phyloP scores from a whole-genome alignment of 1,140 invertebrate species.

The Elymnias hypermnestra region DNA sequence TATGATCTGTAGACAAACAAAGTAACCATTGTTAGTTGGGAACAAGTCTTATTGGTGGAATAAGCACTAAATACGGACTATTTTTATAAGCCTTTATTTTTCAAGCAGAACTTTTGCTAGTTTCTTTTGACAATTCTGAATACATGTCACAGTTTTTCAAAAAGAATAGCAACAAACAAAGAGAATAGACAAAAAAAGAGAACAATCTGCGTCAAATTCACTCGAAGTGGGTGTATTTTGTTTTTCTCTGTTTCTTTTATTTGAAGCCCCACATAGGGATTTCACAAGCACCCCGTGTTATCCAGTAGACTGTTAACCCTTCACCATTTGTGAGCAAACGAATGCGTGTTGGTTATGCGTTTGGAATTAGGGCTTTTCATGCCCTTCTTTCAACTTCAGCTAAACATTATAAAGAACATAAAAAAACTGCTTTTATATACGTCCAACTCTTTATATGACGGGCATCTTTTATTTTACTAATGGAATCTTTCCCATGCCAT shows the following conservation, averaged over 20 bases:
- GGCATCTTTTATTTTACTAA: background rate
- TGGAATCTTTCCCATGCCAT: too few relatives aligned
- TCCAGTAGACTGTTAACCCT: conserved; percentile 61
- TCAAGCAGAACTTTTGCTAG: too few relatives aligned
- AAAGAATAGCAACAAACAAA: conserved; percentile 9
- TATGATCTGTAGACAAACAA: too few relatives aligned
- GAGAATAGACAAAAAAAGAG: conserved; percentile 11
- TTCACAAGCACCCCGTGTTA: conserved; percentile 43
- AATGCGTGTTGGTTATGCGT: conserved; percentile 24
- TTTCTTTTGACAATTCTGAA: too few relatives aligned
- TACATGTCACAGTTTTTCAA: conserved; percentile 5
- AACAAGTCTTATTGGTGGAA: too few relatives aligned
- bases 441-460: background rate
- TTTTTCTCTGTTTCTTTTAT: conserved; percentile 36
- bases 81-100: too few relatives aligned
- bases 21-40: too few relatives aligned
- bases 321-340: conserved; percentile 48
- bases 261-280: conserved; percentile 35
- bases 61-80: too few relatives aligned
- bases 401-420: conserved; percentile 5
- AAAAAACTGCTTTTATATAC: background rate
- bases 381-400: conserved; percentile 12
- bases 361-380: conserved; percentile 13
- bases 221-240: conserved; percentile 26
- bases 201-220: conserved; percentile 42